These are phyloP conservation scores for Lepidochitona cinerea DNA, from an alignment of 2,888 invertebrate genomes.

Conservation along the genomic window DNA sequence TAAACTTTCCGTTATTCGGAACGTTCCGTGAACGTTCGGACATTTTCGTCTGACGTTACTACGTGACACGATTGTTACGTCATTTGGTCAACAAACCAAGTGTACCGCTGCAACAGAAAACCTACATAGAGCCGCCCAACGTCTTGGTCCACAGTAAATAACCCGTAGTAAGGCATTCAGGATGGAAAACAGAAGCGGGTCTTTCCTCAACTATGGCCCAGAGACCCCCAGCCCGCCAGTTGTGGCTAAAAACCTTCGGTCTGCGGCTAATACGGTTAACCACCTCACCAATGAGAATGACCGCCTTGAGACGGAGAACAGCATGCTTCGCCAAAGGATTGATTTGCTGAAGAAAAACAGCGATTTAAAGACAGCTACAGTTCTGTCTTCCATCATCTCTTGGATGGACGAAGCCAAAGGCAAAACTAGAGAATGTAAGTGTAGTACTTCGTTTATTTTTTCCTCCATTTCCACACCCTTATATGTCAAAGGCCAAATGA, in stretches of 20 bases:
- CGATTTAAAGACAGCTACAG: slow-evolving; percentile 9
- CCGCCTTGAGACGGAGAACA: slow-evolving; percentile 1
- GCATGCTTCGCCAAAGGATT: neutral
- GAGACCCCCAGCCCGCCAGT: neutral
- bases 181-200: neutral
- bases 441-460: neutral
- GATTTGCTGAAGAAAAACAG: slow-evolving; percentile 4
- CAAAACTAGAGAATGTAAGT: neutral
- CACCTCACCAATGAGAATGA: neutral
- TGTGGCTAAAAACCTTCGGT: neutral
- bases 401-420: neutral
- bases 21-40: too few species aligned
- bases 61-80: neutral
- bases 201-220: neutral
- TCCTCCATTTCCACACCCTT: too few species aligned
- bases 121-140: neutral
- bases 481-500: too few species aligned
- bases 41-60: too few species aligned
- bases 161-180: neutral
- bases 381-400: slow-evolving; percentile 4
- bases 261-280: neutral
- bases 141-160: neutral
- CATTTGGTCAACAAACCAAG: neutral
- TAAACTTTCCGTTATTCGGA: too few species aligned
- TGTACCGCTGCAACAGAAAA: neutral